Base-by-base conservation (phyloP, 2,888 invertebrate species). In the Eurytoma californica region DNA sequence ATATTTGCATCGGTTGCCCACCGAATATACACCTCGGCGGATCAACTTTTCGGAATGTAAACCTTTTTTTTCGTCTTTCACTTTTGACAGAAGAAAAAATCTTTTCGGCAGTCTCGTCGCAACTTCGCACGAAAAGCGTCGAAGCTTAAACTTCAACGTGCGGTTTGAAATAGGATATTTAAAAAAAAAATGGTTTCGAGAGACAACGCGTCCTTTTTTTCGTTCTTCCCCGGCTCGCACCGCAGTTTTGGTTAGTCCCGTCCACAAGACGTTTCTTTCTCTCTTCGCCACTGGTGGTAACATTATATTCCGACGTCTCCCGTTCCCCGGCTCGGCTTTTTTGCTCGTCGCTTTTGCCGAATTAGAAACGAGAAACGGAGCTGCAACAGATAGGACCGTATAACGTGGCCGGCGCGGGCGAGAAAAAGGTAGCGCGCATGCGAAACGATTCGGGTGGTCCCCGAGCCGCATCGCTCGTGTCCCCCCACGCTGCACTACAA, bases 401-500 rank as follows among this genome's bases (percentile, higher is more conserved):
- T 16, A 76, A 65, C 84, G 85, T 86, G 86, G 87, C 84, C 84
- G 85, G 55, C 74, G 58, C 58, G 67, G 16, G 51, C 12, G 55
- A 57, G 20, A 47, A 7, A 58, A 84, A 82, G 82, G 83, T 84
- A 86, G 86, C 85, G 83, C 84, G 85, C 85, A 85, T 83, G 81
- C 14, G 24, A 20, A 58, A 82, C 87, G 82, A 86, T 88, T 86
- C 86, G 83, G 89, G 89, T 89, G 89, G 89, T 89, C 88, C 72
- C 51, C 84, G 83, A 85, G 85, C 83, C 82, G 83, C 74, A 82
- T 83, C 83, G 82, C 82, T 82, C 72, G 81, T 80, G 80, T 74
- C 80, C 75, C 74, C 57, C 49, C 30, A 2, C 3, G 13, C 16
- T 49, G 24, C 16, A 30, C 39, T 20, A 51, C 39, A 20, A 30